Evolutionary conservation across 2,113 vertebrate species (phyloP).

Genomic region (Etheostoma cragini): DNA sequence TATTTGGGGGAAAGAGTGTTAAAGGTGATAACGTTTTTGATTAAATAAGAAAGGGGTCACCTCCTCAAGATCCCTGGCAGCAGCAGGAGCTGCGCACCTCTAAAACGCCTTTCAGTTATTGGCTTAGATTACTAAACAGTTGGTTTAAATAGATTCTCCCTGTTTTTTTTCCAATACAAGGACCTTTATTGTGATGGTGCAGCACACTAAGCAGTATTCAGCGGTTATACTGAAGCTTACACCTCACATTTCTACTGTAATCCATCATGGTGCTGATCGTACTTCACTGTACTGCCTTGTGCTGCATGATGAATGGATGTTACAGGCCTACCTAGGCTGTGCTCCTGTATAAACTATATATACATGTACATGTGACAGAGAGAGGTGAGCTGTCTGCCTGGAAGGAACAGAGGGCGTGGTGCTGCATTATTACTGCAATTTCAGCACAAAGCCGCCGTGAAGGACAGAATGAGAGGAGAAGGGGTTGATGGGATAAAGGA

Average conservation of each 20-base stretch:
- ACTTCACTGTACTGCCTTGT: slow-evolving; percentile 23
- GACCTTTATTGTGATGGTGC: slow-evolving; percentile 37
- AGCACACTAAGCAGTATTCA: slow-evolving; percentile 52
- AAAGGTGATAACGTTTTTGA: slow-evolving; percentile 33
- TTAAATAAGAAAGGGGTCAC: slow-evolving; percentile 29
- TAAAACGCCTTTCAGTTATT: slow-evolving; percentile 47
- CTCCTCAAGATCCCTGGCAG: slow-evolving; percentile 62
- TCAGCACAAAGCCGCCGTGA: slow-evolving; percentile 61
- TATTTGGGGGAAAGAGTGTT: slow-evolving; percentile 12
- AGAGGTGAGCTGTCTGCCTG: slow-evolving; percentile 47
- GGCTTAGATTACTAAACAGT: slow-evolving; percentile 51
- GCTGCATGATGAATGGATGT: slow-evolving; percentile 68
- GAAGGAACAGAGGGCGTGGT: slow-evolving; percentile 34
- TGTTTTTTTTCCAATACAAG: slow-evolving; percentile 11
- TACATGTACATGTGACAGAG: slow-evolving; percentile 25
- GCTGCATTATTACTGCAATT: slow-evolving; percentile 64
- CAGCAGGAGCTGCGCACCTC: slow-evolving; percentile 19
- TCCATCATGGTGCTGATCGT: slow-evolving; percentile 41
- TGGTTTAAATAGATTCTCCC: slow-evolving; percentile 50
- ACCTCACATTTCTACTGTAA: slow-evolving; percentile 55
- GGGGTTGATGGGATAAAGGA: slow-evolving; percentile 46
- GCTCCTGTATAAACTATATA: slow-evolving; percentile 30
- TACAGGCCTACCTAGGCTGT: slow-evolving; percentile 19
- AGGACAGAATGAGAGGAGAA: slow-evolving; percentile 53
- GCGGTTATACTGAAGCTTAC: slow-evolving; percentile 40